These are phyloP conservation scores for Lysandra bellargus DNA, from an alignment of 2,888 invertebrate species.

Conservation along the genomic window DNA sequence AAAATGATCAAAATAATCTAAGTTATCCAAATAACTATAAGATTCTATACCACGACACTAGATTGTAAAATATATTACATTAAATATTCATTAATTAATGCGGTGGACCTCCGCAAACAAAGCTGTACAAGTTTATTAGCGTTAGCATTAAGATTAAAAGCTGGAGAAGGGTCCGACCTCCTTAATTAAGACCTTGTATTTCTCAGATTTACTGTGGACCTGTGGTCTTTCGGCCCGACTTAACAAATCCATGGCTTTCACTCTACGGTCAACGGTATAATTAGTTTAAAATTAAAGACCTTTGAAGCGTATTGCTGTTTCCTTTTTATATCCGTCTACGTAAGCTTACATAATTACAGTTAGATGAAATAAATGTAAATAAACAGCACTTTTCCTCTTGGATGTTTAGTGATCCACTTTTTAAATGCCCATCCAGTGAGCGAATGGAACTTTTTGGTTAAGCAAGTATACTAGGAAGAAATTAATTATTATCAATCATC, in stretches of 20 bases:
- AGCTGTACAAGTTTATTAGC: constrained; percentile 61
- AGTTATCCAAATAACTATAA: too few relatives aligned
- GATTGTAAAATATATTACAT: neutral
- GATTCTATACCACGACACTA: neutral
- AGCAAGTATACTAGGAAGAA: too few relatives aligned
- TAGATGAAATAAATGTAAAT: neutral
- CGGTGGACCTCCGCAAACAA: constrained; percentile 30
- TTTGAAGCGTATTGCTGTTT: neutral
- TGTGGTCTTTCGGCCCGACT: constrained; percentile 46
- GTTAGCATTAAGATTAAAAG: constrained; percentile 63
- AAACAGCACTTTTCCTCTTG: too few relatives aligned
- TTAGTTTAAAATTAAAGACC: constrained; percentile 6
- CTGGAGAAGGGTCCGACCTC: constrained; percentile 56
- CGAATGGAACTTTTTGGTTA: too few relatives aligned
- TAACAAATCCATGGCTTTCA: constrained; percentile 35
- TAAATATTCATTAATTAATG: neutral
- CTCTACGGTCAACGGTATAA: neutral
- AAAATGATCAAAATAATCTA: too few relatives aligned
- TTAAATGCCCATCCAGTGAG: too few relatives aligned
- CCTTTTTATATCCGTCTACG: neutral
- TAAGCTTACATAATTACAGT: neutral
- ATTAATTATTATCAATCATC: too few relatives aligned
- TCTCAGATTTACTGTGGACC: constrained; percentile 54
- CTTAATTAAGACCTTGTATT: constrained; percentile 64
- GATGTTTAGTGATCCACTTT: too few relatives aligned